Evolutionary conservation across 2,888 invertebrate species (phyloP).

Genomic region (Eurytoma adleriae): DNA sequence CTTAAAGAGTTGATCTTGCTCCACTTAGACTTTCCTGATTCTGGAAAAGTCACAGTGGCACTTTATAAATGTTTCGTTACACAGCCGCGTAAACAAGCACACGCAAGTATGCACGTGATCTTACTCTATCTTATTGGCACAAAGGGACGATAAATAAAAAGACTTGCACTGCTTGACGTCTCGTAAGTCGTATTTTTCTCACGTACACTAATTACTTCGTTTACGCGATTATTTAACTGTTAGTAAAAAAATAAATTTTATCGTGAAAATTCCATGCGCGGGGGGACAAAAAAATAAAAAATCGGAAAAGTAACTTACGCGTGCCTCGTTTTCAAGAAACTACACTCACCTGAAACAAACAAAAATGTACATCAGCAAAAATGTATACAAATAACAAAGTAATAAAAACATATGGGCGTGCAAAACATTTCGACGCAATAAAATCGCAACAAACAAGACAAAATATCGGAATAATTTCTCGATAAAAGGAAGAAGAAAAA

Average conservation of each 20-base stretch:
- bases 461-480: too few relatives aligned
- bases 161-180: neutral
- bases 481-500: too few relatives aligned
- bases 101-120: constrained; percentile 13
- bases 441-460: too few relatives aligned
- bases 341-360: neutral
- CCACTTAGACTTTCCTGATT: constrained; percentile 10
- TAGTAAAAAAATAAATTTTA: too few relatives aligned
- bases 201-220: neutral
- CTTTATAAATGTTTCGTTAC: neutral
- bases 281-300: too few relatives aligned
- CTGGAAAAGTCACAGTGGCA: neutral
- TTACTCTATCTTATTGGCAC: constrained; percentile 1
- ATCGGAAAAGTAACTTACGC: neutral
- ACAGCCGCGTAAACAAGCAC: constrained; percentile 2
- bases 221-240: too few relatives aligned
- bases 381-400: too few relatives aligned
- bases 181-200: neutral
- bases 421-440: too few relatives aligned
- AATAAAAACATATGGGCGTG: too few relatives aligned
- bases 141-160: neutral
- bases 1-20: neutral
- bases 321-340: neutral
- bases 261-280: too few relatives aligned
- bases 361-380: neutral